Evolutionary conservation across 37 sponge, comb jelly and placozoan species (phyloP).

Genomic region (Halisarca cf. caerulea): DNA sequence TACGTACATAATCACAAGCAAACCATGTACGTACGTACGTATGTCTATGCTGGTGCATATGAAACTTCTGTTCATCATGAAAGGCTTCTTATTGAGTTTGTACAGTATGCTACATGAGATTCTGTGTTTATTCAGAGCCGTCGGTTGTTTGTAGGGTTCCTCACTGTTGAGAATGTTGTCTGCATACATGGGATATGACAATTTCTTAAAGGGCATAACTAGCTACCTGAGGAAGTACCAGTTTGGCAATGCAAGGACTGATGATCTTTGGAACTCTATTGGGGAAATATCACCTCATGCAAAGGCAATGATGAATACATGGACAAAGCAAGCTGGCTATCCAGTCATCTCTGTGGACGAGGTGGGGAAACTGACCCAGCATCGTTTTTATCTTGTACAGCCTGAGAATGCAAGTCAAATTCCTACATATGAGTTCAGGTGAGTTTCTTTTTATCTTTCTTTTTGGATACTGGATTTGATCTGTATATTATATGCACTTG

Average conservation of each 20-base stretch:
- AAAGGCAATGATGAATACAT: constrained; percentile 77
- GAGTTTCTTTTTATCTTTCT: too few species aligned
- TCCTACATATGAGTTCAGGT: constrained; percentile 53
- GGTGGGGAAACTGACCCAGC: constrained; percentile 32
- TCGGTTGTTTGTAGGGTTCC: constrained; percentile 64
- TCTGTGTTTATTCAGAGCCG: too few species aligned
- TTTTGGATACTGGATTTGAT: too few species aligned
- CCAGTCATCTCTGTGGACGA: constrained; percentile 61
- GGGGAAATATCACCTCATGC: constrained; percentile 22
- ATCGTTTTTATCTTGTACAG: constrained; percentile 42
- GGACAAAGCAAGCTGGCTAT: constrained; percentile 90
- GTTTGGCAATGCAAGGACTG: constrained; percentile 74
- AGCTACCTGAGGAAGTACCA: constrained; percentile 58
- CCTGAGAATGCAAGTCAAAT: background rate
- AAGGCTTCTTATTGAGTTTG: too few species aligned
- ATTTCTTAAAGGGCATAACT: constrained; percentile 58
- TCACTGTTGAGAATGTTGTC: constrained; percentile 78
- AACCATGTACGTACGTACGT: too few species aligned
- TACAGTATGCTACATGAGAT: too few species aligned
- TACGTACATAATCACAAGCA: too few species aligned
- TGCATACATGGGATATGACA: constrained; percentile 50
- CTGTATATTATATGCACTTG: too few species aligned
- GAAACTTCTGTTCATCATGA: too few species aligned
- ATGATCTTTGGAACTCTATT: constrained; percentile 77
- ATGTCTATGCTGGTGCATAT: too few species aligned